A percentile compares a stretch with the other conserved stretches of the same genome.
These are phyloP conservation scores for Hypotaenidia okinawae DNA, from an alignment of 2,797 vertebrate genomes.

Conservation along the genomic window DNA sequence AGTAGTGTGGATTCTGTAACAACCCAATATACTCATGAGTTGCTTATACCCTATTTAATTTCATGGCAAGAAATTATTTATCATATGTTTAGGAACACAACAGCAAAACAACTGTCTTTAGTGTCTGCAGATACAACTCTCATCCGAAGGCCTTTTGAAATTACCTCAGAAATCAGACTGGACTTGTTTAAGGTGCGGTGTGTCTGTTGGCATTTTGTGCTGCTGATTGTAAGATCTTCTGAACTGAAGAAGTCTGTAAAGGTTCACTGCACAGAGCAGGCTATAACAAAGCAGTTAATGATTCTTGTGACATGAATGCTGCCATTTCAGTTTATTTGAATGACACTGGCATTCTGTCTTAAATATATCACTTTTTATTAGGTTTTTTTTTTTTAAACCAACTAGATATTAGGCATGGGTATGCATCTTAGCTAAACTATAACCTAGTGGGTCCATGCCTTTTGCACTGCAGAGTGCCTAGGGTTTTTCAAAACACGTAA, in stretches of 20 bases:
- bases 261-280: conserved; percentile 44
- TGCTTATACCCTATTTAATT: not conserved
- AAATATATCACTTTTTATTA: conserved; percentile 47
- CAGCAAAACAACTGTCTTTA: not conserved
- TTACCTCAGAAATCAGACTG: not conserved
- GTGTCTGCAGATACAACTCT: not conserved
- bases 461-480: conserved; percentile 72
- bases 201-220: not conserved
- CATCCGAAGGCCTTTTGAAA: not conserved
- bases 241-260: conserved; percentile 36
- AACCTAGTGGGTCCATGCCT: conserved; percentile 56
- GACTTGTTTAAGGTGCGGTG: not conserved
- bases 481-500: conserved; percentile 78
- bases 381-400: not conserved
- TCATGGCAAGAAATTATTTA: not conserved
- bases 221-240: conserved; percentile 30
- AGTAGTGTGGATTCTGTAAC: not conserved
- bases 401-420: conserved; percentile 19
- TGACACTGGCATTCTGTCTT: conserved; percentile 23
- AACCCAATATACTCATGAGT: not conserved
- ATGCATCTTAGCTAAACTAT: conserved; percentile 62
- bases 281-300: conserved; percentile 61
- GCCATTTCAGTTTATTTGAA: conserved; percentile 52
- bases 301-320: conserved; percentile 35
- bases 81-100: not conserved